phyloP scores from a whole-genome alignment of 1,140 invertebrate genomes.

The Drosophila suzukii region DNA sequence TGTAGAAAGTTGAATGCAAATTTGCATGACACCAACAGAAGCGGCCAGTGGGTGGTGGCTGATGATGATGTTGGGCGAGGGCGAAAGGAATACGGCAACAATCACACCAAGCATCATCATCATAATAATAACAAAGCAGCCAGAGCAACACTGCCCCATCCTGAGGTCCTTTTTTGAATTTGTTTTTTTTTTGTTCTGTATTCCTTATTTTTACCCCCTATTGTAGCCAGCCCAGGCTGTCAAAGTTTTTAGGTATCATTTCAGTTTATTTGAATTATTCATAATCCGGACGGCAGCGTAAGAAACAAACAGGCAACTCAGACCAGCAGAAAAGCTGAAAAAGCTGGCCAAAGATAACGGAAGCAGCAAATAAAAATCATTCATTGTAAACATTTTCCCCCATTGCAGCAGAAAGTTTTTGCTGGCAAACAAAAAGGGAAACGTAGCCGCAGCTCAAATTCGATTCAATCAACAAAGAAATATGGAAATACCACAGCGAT shows the following conservation, averaged over 20 bases:
- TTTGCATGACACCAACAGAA: conserved; percentile 75
- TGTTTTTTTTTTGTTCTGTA: background rate
- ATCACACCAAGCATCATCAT: conserved; percentile 76
- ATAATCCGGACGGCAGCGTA: conserved; percentile 67
- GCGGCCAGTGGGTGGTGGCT: conserved; percentile 13
- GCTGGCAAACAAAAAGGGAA: conserved; percentile 41
- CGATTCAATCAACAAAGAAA: conserved; percentile 50
- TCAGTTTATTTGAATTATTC: conserved; percentile 83
- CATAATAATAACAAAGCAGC: conserved; percentile 69
- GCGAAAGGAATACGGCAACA: conserved; percentile 53
- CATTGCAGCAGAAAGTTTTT: conserved; percentile 9
- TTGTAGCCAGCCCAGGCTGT: conserved; percentile 37
- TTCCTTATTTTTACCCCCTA: conserved; percentile 1
- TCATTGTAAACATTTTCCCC: conserved; percentile 72
- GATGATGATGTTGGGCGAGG: background rate
- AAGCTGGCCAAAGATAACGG: conserved; percentile 67
- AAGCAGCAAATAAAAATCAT: conserved; percentile 76
- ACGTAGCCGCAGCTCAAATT: conserved; percentile 47
- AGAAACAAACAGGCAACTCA: conserved; percentile 57
- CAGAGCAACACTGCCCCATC: conserved; percentile 47
- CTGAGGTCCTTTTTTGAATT: conserved; percentile 13
- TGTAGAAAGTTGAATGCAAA: conserved; percentile 81
- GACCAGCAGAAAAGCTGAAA: conserved; percentile 7
- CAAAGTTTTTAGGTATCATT: conserved; percentile 83
- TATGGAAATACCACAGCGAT: background rate